A percentile compares a stretch with the other conserved stretches of the same genome.
Conservation (phyloP, 23 tunicate species). For the Phallusia fumigata region DNA sequence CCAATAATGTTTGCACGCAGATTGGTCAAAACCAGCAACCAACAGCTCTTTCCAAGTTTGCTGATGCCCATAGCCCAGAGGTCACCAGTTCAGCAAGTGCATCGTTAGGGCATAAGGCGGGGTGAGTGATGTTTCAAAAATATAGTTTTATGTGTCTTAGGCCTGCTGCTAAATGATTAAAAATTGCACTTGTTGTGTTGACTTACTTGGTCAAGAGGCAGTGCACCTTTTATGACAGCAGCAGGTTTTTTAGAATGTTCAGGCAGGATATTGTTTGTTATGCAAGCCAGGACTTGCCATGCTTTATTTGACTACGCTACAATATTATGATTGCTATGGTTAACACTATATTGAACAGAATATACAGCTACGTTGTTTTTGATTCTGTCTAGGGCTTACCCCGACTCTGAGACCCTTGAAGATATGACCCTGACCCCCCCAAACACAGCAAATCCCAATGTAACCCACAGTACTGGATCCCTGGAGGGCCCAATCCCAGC, state of each 20-base stretch:
- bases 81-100: not conserved
- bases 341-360: not conserved
- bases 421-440: conserved; percentile 74
- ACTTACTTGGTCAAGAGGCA: not conserved
- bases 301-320: not conserved
- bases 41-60: not conserved
- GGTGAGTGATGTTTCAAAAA: conserved; percentile 51
- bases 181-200: not conserved
- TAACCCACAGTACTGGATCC: conserved; percentile 26
- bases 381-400: conserved; percentile 46
- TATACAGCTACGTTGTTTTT: conserved; percentile 67
- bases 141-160: not conserved
- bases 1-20: not conserved
- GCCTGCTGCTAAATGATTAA: not conserved
- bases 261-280: not conserved
- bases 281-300: not conserved
- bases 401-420: conserved; percentile 52
- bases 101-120: conserved; percentile 23
- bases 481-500: conserved; percentile 59
- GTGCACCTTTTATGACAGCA: not conserved
- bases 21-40: not conserved
- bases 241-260: not conserved
- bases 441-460: conserved; percentile 35
- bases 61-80: not conserved
- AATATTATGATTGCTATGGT: not conserved